phyloP scores from a whole-genome alignment of 2,797 vertebrate genomes.

The Cheirogaleus major region DNA sequence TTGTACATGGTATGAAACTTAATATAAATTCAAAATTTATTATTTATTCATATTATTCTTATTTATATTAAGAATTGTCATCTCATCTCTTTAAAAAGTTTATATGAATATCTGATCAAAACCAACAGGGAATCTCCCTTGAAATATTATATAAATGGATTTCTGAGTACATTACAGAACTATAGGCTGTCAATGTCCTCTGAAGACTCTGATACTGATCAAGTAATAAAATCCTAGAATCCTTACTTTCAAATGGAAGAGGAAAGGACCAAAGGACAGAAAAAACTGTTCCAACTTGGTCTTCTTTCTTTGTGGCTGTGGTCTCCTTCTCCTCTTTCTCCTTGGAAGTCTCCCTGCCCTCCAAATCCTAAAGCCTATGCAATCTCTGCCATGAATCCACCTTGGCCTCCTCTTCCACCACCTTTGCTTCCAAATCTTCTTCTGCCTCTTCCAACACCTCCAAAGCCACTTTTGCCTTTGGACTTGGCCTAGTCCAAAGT shows the following conservation, averaged over 20 bases:
- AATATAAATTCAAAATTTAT: conserved; percentile 84
- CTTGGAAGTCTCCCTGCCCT: conserved; percentile 84
- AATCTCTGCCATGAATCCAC: conserved; percentile 74
- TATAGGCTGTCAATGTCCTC: conserved; percentile 83
- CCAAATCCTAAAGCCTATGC: conserved; percentile 76
- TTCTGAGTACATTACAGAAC: conserved; percentile 79
- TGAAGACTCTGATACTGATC: conserved; percentile 28
- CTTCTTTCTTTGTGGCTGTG: conserved; percentile 92
- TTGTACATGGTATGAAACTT: conserved; percentile 85
- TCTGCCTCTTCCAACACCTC: neutral
- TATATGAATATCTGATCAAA: conserved; percentile 70
- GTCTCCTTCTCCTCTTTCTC: conserved; percentile 80
- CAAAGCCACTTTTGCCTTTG: neutral
- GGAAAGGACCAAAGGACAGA: conserved; percentile 56
- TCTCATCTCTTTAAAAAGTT: conserved; percentile 79
- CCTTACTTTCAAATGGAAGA: conserved; percentile 81
- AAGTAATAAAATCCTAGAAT: conserved; percentile 83
- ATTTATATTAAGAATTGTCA: conserved; percentile 58
- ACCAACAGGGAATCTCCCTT: conserved; percentile 76
- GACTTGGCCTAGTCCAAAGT: neutral
- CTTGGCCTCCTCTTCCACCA: conserved; percentile 85
- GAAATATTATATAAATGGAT: conserved; percentile 78
- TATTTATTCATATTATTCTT: too few species aligned
- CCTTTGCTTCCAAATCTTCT: neutral
- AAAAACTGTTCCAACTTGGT: conserved; percentile 93